Percentiles rank a stretch among this genome's conserved stretches.
phyloP scores from a whole-genome alignment of 2,113 vertebrate genomes.

The Anser cygnoides region DNA sequence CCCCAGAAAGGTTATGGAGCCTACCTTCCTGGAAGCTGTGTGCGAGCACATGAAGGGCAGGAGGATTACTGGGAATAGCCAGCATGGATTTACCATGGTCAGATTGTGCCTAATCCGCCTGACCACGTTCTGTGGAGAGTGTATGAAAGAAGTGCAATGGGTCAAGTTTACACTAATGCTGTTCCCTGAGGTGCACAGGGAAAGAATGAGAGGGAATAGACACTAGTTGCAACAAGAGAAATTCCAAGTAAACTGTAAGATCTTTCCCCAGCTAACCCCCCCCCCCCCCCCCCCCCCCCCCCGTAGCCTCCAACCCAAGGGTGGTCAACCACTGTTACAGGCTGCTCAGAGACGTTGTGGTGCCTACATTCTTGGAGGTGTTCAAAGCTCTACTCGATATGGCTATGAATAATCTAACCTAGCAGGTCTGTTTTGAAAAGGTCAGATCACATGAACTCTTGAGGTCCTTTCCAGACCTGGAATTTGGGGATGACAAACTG shows the following conservation, averaged over 20 bases:
- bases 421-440: neutral
- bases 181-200: neutral
- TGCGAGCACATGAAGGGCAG: neutral
- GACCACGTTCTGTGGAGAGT: rapidly evolving
- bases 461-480: neutral
- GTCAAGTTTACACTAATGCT: neutral
- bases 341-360: neutral
- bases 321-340: neutral
- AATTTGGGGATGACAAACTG: neutral
- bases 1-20: neutral
- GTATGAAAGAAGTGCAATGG: neutral
- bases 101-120: neutral
- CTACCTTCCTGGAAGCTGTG: neutral
- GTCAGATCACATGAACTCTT: neutral
- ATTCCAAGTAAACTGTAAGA: neutral
- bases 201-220: neutral
- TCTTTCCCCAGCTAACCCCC: too few species aligned
- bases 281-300: too few species aligned
- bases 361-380: neutral
- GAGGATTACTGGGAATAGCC: neutral
- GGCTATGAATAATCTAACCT: neutral
- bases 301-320: rapidly evolving
- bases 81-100: neutral
- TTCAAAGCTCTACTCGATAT: neutral
- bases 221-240: neutral